Evolutionary conservation across 2,113 vertebrate genomes (phyloP), one percentile per base, ranked within the genome.

Genomic region (Saguinus midas): DNA sequence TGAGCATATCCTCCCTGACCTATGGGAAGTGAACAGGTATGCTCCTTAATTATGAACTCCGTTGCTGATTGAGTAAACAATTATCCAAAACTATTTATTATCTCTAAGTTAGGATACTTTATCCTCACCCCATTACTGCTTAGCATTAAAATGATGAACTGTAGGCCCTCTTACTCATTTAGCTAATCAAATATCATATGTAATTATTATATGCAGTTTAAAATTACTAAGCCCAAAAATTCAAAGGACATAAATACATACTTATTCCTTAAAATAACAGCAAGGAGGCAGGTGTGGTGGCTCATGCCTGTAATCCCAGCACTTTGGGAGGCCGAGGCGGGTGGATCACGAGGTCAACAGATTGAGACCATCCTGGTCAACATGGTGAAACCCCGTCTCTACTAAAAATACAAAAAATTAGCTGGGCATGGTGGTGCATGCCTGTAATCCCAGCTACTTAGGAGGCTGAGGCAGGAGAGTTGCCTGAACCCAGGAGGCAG

Each of bases 211-310:
- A 70, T 35, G 35, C 7, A 80, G 50, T 18, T 92, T 81, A 76
- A 84, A 95, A 27, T 87, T n/a, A 87, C 18, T 82, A 95, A 91
- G 27, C 50, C 90, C 21, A 37, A 82, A 83, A 43, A 75, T 96
- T 76, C 18, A 68, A 92, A 94, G 43, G 35, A 94, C 17, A 76
- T 5, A 90, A 7, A 52, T 5, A 72, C 32, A 79, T 21, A 95
- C 37, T 76, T 92, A 81, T 57, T 35, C 55, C 40, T 66, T 20
- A 55, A 82, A 94, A 64, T 68, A 91, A 82, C 0, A 85, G 27
- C 29, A 29, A 32, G 61, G 61, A 27, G 61, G 27, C 27, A 6
- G 61, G 61, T 29, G 13, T 1, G 61, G 61, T 32, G 27, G 61
- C 61, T 64, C 61, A 64, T 2, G 27, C 12, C 61, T 64, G 12